Base-by-base conservation (phyloP, 2,797 vertebrate genomes). In the Dendrocincla fuliginosa region DNA sequence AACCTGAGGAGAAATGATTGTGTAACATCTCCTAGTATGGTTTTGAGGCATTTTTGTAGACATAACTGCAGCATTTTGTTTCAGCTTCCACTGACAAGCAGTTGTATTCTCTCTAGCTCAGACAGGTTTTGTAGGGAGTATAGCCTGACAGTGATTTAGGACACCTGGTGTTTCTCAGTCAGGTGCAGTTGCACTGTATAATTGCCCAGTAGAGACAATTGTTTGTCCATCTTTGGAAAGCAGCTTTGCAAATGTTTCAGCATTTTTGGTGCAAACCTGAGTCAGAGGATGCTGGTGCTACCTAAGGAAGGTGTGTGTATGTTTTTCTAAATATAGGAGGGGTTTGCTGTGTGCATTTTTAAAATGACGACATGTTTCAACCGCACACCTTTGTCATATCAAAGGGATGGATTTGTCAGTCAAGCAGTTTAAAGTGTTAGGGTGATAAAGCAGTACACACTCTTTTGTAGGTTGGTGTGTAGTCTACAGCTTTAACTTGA, bases 211-310 rank as follows among this genome's bases (percentile, higher is more conserved):
- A 64, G 53, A 85, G 46, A 18, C 6, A 35, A 35, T 35, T 35
- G 35, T 35, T 35, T 56, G 13, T 64, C 2, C 2, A 0, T 17
- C 28, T 8, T 3, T 46, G 47, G 37, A 92, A 80, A 80, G 25
- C 49, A 71, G 70, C 27, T 70, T 79, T 70, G 25, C 44, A 61
- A 35, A 37, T 22, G 5, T 55, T 81, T 42, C 19, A 4, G 17
- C 30, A 2, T 19, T 60, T 69, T 16, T 13, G 0, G 6, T 39
- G 11, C 1, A 11, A 30, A 64, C 13, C 16, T 0, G 0, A 20
- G 6, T 22, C 11, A 39, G 70, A 61, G 50, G 42, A 39, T 68
- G 33, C 33, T 57, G 57, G 16, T 55, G 50, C 60, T 84, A 18
- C 18, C 10, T 63, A 37, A 64, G 61, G 20, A 60, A 47, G 8